Evolutionary conservation across 2,888 invertebrate species (phyloP), one percentile per base, ranked within the genome.

Genomic region (Hyles lineata): DNA sequence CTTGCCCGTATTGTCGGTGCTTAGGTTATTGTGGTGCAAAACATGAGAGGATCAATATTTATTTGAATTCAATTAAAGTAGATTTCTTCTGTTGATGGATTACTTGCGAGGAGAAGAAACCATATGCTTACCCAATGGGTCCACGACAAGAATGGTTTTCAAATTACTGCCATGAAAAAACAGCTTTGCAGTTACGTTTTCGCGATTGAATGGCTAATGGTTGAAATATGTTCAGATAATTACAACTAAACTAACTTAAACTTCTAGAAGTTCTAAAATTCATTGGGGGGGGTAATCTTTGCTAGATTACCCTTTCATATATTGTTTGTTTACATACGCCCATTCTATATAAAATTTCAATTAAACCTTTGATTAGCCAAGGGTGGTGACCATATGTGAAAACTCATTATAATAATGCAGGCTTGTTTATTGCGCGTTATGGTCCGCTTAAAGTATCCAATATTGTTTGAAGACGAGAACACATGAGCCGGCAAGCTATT

Each of bases 1-100:
- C 90, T 92, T 92, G 92, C 89, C 87, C 90, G 89, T 87, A 90
- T 92, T 91, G 89, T 89, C 82, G 87, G 87, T 87, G 87, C 84
- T 88, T 84, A 85, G 88, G 85, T 80, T 84, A 79, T 78, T 75
- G 70, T 76, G 84, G 87, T 79, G 76, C 82, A 89, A 90, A 83
- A 78, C 77, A 85, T 74, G 80, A 82, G 82, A 83, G 79, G 73
- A 73, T 76, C 74, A 77, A 77, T 78, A 73, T 78, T 29, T 73
- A 15, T n/a, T 11, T 19, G 29, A 9, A 29, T 70, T 29, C 9
- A 70, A 55, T 23, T 19, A 55, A 4, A 52, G 29, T 15, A 19
- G 8, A 67, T 67, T 43, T 11, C 43, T 43, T 43, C 43, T 43
- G 11, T 43, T 43, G 11, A 43, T 43, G 43, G 11, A 35, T 9